Conservation (phyloP, 2,797 vertebrate species). For the Tapera naevia region DNA sequence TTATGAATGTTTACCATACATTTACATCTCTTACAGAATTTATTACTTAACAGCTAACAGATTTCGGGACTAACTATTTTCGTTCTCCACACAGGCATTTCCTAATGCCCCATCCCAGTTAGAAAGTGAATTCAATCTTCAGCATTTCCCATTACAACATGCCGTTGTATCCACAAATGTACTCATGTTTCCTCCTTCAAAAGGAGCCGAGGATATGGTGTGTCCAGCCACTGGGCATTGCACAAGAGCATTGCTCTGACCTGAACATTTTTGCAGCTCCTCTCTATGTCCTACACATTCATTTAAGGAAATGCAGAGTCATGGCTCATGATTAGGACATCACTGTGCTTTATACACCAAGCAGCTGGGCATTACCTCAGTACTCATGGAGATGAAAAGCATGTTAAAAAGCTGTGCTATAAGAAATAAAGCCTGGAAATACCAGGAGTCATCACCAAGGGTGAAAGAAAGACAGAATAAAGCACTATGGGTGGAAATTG, state of each 20-base stretch:
- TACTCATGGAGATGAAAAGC: not conserved
- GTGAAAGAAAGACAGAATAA: not conserved
- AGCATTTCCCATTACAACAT: not conserved
- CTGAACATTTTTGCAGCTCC: not conserved
- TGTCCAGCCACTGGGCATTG: not conserved
- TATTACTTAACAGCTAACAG: not conserved
- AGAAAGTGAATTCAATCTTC: not conserved
- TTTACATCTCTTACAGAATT: not conserved
- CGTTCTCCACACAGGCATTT: not conserved
- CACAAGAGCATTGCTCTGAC: not conserved
- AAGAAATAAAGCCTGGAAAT: not conserved
- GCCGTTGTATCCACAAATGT: rapidly evolving
- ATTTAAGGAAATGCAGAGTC: rapidly evolving
- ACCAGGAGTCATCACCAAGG: not conserved
- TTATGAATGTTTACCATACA: not conserved
- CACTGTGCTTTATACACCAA: not conserved
- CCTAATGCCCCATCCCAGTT: not conserved
- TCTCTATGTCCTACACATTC: rapidly evolving
- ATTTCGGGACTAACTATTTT: not conserved
- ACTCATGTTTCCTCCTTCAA: rapidly evolving
- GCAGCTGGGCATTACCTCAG: not conserved
- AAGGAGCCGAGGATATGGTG: not conserved
- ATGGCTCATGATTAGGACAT: rapidly evolving
- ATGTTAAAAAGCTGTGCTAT: not conserved
- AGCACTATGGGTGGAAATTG: not conserved